Evolutionary conservation across 2,797 vertebrate species (phyloP).

Genomic region (Alosa sapidissima): DNA sequence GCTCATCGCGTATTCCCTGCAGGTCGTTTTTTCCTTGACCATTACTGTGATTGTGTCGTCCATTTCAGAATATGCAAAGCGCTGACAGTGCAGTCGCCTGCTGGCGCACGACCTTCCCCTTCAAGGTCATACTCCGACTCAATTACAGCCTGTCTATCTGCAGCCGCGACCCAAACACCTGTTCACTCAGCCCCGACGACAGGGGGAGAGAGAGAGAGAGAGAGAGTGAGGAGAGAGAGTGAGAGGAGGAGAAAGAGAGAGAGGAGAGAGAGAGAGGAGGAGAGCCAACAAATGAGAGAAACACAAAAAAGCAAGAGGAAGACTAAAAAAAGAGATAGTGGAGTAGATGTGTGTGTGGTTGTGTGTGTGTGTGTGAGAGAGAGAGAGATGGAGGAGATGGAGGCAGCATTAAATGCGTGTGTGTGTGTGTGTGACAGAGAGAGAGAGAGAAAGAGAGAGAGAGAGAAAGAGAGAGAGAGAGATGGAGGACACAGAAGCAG

Average conservation of each 20-base stretch:
- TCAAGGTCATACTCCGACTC: constrained; percentile 80
- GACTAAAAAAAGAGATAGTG: no score
- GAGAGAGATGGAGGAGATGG: not conserved
- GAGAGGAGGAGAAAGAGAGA: not conserved
- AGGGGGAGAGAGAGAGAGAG: constrained; percentile 22
- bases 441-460: constrained; percentile 1
- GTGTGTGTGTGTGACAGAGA: no score
- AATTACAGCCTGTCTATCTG: constrained; percentile 79
- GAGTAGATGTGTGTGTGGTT: no score
- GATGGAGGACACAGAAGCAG: not conserved
- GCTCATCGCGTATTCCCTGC: constrained; percentile 55
- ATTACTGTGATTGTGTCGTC: constrained; percentile 69
- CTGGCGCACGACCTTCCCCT: constrained; percentile 81
- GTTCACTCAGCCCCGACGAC: not conserved
- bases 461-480: not conserved
- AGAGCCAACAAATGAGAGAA: no score
- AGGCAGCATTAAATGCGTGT: no score
- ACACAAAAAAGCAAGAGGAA: no score
- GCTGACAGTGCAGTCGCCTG: constrained; percentile 83
- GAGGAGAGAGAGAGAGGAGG: not conserved
- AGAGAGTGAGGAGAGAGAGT: constrained; percentile 3
- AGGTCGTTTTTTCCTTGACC: constrained; percentile 55
- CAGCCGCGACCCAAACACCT: constrained; percentile 60
- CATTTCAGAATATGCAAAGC: constrained; percentile 81
- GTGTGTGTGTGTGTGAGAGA: not conserved